Percentiles rank a stretch among this genome's conserved stretches.
phyloP scores from a whole-genome alignment of 2,888 invertebrate genomes.

The Ennomos fuscantarius region DNA sequence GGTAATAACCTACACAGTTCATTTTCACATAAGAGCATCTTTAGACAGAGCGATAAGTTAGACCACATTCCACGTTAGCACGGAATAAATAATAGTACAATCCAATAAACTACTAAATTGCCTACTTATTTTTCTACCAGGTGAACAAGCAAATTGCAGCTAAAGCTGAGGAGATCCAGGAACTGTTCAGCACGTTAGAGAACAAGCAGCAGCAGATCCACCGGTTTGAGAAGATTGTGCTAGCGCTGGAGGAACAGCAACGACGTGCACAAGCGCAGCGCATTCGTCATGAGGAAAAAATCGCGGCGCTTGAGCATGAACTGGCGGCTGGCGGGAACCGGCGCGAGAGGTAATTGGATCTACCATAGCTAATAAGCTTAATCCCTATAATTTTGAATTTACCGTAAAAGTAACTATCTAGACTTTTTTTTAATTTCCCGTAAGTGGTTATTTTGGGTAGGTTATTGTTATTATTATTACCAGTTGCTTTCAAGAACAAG shows the following conservation, averaged over 20 bases:
- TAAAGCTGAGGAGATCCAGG: conserved; percentile 81
- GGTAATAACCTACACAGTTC: too few relatives aligned
- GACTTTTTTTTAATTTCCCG: too few relatives aligned
- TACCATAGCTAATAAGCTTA: background rate
- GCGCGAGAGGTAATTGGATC: conserved; percentile 59
- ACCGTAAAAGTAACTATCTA: background rate
- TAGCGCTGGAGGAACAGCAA: conserved; percentile 85
- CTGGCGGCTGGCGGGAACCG: conserved; percentile 72
- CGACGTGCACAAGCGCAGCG: conserved; percentile 84
- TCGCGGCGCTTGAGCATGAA: conserved; percentile 83
- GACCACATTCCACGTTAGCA: too few relatives aligned
- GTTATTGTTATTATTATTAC: too few relatives aligned
- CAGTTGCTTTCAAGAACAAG: too few relatives aligned
- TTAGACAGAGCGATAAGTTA: too few relatives aligned
- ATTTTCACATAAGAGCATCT: too few relatives aligned
- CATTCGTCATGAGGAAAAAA: conserved; percentile 84
- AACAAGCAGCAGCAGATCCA: conserved; percentile 84
- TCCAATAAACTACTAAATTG: too few relatives aligned
- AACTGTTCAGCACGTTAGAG: conserved; percentile 79
- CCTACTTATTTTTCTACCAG: conserved; percentile 45
- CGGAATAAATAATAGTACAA: too few relatives aligned
- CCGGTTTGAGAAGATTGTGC: conserved; percentile 82
- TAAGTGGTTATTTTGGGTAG: too few relatives aligned
- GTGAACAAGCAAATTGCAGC: conserved; percentile 80
- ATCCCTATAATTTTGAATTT: background rate